phyloP scores from a whole-genome alignment of 92 coral and sea anemone species.

The Epizoanthus illoricatus region DNA sequence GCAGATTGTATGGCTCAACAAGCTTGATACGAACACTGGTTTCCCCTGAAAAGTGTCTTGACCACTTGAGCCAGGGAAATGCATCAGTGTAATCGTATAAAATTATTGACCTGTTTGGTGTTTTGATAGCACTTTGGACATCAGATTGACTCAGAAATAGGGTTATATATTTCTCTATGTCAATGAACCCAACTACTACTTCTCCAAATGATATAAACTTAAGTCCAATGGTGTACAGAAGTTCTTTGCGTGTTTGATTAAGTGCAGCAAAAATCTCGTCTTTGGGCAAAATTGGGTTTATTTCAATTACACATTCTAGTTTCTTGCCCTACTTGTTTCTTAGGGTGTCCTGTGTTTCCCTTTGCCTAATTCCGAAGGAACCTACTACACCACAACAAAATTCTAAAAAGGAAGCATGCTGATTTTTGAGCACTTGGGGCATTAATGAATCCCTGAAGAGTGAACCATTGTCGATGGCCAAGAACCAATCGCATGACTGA shows the following conservation, averaged over 20 bases:
- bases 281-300: conserved; percentile 41
- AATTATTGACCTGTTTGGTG: conserved; percentile 37
- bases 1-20: conserved; percentile 50
- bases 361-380: conserved; percentile 37
- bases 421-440: conserved; percentile 28
- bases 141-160: conserved; percentile 48
- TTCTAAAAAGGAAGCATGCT: conserved; percentile 7
- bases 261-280: conserved; percentile 42
- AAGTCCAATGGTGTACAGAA: conserved; percentile 35
- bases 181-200: conserved; percentile 46
- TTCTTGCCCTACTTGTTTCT: conserved; percentile 47
- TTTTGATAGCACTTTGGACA: conserved; percentile 38
- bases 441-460: not conserved
- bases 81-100: conserved; percentile 54
- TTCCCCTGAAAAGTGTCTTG: conserved; percentile 58
- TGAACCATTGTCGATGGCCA: conserved; percentile 25
- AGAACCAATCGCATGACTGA: conserved; percentile 11
- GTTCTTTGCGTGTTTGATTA: conserved; percentile 44
- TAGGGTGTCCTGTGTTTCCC: conserved; percentile 17
- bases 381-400: conserved; percentile 41
- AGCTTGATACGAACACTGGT: conserved; percentile 53
- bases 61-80: conserved; percentile 66
- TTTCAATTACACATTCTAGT: conserved; percentile 42
- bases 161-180: conserved; percentile 45
- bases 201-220: conserved; percentile 46